Percentiles rank a stretch among this genome's conserved stretches.
phyloP scores from a whole-genome alignment of 2,113 vertebrate genomes.

The Solenodon paradoxus region DNA sequence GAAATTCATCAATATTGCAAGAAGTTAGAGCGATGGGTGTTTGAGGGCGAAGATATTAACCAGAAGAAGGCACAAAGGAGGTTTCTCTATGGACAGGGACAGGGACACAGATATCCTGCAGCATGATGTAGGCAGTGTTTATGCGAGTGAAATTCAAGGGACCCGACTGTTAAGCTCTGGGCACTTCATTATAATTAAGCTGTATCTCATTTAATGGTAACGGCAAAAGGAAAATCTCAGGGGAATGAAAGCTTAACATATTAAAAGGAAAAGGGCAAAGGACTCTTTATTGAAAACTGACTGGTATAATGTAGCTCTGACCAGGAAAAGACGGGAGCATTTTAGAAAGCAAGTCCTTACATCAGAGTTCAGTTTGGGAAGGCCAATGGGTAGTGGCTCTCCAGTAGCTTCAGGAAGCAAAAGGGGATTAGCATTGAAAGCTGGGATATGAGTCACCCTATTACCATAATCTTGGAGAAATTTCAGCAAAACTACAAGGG shows the following conservation, averaged over 20 bases:
- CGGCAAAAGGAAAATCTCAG: background rate
- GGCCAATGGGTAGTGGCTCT: background rate
- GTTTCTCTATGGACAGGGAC: too few species aligned
- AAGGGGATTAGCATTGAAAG: background rate
- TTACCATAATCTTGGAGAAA: background rate
- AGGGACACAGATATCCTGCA: background rate
- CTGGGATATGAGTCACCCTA: background rate
- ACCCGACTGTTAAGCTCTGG: background rate
- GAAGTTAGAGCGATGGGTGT: background rate
- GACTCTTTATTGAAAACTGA: background rate
- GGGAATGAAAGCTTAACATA: background rate
- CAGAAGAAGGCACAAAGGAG: background rate
- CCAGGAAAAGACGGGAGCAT: background rate
- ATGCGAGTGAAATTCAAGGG: background rate
- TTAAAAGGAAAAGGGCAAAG: background rate
- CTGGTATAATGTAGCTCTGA: background rate
- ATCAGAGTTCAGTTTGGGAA: background rate
- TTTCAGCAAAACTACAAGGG: background rate
- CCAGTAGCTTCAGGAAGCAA: background rate
- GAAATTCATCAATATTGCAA: background rate
- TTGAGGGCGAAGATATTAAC: background rate
- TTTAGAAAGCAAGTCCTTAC: background rate
- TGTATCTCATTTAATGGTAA: background rate
- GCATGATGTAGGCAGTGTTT: background rate
- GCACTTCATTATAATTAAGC: background rate